Conservation (phyloP, 2,888 invertebrate species). For the Epinotia demarniana region DNA sequence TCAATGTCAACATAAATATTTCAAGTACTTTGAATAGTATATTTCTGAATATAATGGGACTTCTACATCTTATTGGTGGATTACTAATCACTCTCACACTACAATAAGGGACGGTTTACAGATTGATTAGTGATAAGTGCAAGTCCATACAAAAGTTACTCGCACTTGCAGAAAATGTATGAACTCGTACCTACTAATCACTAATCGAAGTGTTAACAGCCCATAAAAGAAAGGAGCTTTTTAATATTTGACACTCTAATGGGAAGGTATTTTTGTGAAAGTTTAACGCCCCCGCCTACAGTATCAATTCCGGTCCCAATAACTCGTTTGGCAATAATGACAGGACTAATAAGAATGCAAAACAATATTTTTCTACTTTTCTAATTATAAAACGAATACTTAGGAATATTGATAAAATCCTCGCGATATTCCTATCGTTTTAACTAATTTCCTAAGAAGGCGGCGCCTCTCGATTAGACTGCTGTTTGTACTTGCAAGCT, state of each 20-base stretch:
- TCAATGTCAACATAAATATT: background rate
- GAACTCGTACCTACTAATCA: too few relatives aligned
- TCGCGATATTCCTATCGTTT: too few relatives aligned
- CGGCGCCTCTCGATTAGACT: too few relatives aligned
- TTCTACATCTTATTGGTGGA: background rate
- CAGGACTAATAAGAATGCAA: background rate
- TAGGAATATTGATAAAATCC: too few relatives aligned
- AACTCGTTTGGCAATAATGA: background rate
- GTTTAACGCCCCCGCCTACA: conserved; percentile 1
- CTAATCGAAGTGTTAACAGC: too few relatives aligned
- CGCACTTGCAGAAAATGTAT: too few relatives aligned
- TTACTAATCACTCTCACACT: background rate
- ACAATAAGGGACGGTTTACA: too few relatives aligned
- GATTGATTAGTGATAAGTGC: background rate
- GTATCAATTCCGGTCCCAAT: background rate
- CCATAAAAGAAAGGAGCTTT: background rate
- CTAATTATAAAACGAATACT: background rate
- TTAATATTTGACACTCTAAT: background rate
- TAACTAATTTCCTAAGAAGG: too few relatives aligned
- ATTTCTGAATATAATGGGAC: background rate
- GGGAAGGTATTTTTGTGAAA: conserved; percentile 4
- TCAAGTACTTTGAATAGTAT: background rate
- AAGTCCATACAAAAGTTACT: background rate
- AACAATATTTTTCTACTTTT: background rate
- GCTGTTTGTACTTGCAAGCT: too few relatives aligned